Evolutionary conservation across 2,888 invertebrate genomes (phyloP), one percentile per base, ranked within the genome.

Genomic region (Pollenia angustigena): DNA sequence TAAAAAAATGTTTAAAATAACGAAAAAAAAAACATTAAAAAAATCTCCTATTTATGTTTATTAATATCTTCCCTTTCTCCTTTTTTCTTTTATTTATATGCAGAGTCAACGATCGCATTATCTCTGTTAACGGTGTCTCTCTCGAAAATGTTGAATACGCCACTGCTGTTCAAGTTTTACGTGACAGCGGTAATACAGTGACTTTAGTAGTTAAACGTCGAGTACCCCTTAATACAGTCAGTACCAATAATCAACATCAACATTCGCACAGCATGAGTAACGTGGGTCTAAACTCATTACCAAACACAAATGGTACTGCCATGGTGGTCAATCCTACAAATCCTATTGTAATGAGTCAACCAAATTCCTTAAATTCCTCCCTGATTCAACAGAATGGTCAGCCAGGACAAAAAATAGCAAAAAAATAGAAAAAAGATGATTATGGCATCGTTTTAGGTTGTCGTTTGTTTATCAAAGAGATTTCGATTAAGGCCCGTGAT

Each of bases 91-190:
- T 88, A 42, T 56, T 68, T 32, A 89, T 40, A 58, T 90, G 40
- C 95, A 99, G 99, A 94, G 98, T 99, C 56, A 99, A 99, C 94
- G 99, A 99, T 94, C 96, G 99, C 88, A 99, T 99, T 91, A 96
- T 99, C 89, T 97, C 98, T 80, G 99, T 99, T 32, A 99, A 99
- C 94, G 98, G 98, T 18, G 96, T 98, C 58, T 97, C 98, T 0
- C 94, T 99, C 89, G 99, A 99, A 93, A 98, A 99, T 93, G 99
- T 99, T 76, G 99, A 99, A 93, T 99, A 99, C 92, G 97, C 97
- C 14, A 96, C 97, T 0, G 98, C 98, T 0, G 98, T 98, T 80
- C 97, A 98, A 91, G 98, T 98, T 66, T 94, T 98, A 85, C 95
- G 98, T 54, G 98, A 98, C 93, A 97, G 97, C 58, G 98, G 98